Percentiles rank a stretch among this genome's conserved stretches.
These are phyloP conservation scores for Ovis aries DNA, from an alignment of 2,113 vertebrate species.

Conservation along the genomic window DNA sequence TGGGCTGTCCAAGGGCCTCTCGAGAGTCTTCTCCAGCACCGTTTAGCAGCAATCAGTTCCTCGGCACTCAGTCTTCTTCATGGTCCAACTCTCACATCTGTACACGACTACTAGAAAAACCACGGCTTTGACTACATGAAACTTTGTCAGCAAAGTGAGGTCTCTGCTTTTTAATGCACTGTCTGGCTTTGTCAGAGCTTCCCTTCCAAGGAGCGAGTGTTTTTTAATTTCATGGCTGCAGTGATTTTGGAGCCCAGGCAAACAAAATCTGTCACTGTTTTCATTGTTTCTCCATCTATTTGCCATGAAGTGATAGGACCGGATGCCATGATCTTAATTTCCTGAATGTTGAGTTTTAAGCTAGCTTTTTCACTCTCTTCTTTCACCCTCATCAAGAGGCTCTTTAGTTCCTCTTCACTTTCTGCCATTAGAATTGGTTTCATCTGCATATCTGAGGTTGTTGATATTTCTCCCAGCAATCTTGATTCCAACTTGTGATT, in stretches of 20 bases:
- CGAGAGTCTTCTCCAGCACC: background rate
- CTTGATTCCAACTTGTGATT: background rate
- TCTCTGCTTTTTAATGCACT: background rate
- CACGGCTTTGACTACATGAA: background rate
- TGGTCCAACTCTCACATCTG: background rate
- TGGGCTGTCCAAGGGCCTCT: background rate
- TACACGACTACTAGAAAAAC: background rate
- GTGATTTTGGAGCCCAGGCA: background rate
- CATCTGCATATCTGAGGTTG: background rate
- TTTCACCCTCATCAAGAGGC: background rate
- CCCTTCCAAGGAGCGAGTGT: background rate
- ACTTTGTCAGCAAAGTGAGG: background rate
- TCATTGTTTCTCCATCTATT: background rate
- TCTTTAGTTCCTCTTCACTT: background rate
- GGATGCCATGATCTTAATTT: background rate
- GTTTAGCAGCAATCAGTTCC: background rate
- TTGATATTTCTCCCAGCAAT: background rate
- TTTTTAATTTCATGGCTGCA: background rate
- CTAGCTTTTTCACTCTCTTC: background rate
- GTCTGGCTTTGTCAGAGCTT: background rate
- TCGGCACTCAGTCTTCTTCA: background rate
- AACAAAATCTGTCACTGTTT: background rate
- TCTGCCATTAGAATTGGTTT: background rate
- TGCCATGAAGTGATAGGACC: background rate
- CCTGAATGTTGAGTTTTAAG: background rate